A percentile compares a stretch with the other conserved stretches of the same genome.
Evolutionary conservation across 2,113 vertebrate species (phyloP).

Genomic region (Platysteira castanea): DNA sequence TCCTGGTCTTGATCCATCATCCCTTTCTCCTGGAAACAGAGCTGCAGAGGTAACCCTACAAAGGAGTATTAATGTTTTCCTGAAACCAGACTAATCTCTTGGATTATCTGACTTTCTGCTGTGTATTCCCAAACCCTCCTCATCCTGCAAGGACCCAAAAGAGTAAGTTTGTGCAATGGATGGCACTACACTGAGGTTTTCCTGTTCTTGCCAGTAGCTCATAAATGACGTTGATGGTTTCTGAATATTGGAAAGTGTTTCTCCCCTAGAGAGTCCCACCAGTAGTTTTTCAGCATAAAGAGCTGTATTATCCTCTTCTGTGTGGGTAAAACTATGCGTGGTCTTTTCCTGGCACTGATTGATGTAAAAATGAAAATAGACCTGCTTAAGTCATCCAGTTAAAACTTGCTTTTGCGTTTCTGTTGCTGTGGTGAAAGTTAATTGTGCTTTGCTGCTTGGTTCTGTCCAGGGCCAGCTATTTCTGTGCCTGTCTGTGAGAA

Average conservation of each 20-base stretch:
- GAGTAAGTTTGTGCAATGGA: neutral
- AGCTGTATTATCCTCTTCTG: neutral
- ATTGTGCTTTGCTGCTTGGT: neutral
- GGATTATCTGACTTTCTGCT: neutral
- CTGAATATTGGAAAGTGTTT: neutral
- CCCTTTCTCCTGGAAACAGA: neutral
- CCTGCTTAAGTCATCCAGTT: neutral
- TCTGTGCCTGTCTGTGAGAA: neutral
- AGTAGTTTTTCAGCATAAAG: neutral
- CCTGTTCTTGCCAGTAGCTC: neutral
- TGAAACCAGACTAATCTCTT: neutral
- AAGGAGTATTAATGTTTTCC: neutral
- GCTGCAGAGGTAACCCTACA: neutral
- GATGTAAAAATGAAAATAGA: neutral
- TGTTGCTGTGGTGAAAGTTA: neutral
- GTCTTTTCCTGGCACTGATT: neutral
- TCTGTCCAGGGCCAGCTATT: neutral
- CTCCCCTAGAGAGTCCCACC: neutral
- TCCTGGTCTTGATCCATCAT: neutral
- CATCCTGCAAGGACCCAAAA: neutral
- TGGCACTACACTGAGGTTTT: neutral
- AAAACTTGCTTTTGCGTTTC: neutral
- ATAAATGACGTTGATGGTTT: neutral
- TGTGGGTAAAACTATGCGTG: neutral
- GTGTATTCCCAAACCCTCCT: neutral